Base-by-base conservation (phyloP, 1,140 invertebrate species). In the Scaptomyza graminum region DNA sequence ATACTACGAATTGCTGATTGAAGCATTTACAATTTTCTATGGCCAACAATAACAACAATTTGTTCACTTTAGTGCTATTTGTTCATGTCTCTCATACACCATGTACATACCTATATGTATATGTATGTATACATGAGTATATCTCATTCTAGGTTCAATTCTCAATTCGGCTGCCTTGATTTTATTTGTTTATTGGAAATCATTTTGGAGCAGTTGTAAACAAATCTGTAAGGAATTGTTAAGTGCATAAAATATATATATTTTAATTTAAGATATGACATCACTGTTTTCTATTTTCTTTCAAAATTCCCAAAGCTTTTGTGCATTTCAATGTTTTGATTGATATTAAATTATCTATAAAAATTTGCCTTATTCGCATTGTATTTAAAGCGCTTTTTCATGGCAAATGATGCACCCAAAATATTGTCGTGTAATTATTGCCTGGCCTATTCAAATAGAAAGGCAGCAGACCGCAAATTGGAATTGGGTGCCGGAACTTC, bases 1-100 rank as follows among this genome's bases (percentile, higher is more conserved):
- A 90, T 90, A 90, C 73, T 61, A 79, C 65, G 82, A 90, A 85
- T 87, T 79, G 81, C 85, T 90, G 76, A 90, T 89, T 81, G 74
- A 90, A 88, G 78, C 83, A 88, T 87, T 87, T 82, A 62, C 64
- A 83, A 76, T 84, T 76, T 84, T 84, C 71, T 72, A 79, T 69
- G 47, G 18, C 47, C 15, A 47, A 39, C 51, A 63, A 47, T 34
- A 70, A 31, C 61, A 67, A 76, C 66, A 66, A 83, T 71, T 81
- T 68, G 79, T 55, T 82, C 69, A 82, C 77, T 65, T 69, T 55
- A 56, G 44, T 70, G 15, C 49, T 66, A 41, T 62, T 69, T 74
- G 57, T 60, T 15, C 70, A 68, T 57, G 61, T 70, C 67, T 70
- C 67, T 22, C 34, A 65, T 60, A 55, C 69, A 49, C 25, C 56